Conservation (phyloP, 2,113 vertebrate species). For the Hirundichthys speculiger region DNA sequence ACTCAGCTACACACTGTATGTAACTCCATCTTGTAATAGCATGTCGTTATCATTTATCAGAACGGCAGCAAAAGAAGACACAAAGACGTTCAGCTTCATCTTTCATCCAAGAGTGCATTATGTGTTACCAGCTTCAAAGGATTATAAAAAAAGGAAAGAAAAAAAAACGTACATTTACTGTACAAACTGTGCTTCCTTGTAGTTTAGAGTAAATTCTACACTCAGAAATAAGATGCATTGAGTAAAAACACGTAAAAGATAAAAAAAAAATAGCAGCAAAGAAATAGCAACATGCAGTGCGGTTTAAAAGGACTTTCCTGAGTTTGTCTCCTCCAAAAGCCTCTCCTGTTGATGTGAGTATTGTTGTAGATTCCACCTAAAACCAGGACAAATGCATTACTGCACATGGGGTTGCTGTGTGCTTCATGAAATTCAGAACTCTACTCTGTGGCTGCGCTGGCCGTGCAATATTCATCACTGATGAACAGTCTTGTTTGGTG, state of each 20-base stretch:
- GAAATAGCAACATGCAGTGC: not conserved
- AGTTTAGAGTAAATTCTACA: not conserved
- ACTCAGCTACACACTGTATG: too few species aligned
- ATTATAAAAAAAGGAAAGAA: not conserved
- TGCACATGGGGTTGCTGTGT: not conserved
- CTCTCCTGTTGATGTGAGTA: constrained; percentile 1
- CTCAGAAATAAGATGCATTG: not conserved
- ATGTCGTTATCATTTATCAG: too few species aligned
- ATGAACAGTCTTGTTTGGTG: constrained; percentile 1
- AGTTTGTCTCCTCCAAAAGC: constrained; percentile 2
- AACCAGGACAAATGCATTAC: not conserved
- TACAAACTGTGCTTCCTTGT: not conserved
- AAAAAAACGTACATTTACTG: not conserved
- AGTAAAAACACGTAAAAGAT: too few species aligned
- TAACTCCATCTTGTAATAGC: too few species aligned
- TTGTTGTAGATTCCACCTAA: not conserved
- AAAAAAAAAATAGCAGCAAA: not conserved
- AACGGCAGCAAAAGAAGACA: too few species aligned
- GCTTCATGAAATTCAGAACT: not conserved
- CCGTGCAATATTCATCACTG: not conserved
- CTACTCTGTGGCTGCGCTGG: not conserved
- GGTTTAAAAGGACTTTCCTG: not conserved
- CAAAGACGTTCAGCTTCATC: not conserved
- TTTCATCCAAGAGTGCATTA: not conserved
- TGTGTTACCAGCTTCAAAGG: not conserved